A percentile compares a stretch with the other conserved stretches of the same genome.
Evolutionary conservation across 2,888 invertebrate genomes (phyloP).

Genomic region (Arrhopalites spinosus): DNA sequence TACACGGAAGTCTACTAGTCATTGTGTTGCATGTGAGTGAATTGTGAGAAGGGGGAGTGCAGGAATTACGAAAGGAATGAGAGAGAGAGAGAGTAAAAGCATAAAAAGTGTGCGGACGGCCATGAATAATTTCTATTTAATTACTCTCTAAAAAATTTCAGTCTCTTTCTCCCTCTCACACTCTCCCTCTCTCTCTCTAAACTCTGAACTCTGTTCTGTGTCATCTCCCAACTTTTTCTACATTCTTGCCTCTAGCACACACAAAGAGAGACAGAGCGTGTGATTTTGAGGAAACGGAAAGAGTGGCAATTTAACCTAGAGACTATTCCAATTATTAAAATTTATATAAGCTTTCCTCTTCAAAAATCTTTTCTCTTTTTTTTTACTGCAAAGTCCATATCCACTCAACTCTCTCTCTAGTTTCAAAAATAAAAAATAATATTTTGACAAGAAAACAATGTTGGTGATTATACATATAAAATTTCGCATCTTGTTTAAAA

Average conservation of each 20-base stretch:
- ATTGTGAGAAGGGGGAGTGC: background rate
- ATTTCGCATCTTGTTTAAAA: too few relatives aligned
- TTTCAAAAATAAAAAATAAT: too few relatives aligned
- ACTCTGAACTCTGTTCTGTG: background rate
- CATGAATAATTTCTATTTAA: constrained; percentile 10
- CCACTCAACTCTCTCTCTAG: too few relatives aligned
- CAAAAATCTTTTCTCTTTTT: too few relatives aligned
- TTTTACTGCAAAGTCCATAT: too few relatives aligned
- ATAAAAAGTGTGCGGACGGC: background rate
- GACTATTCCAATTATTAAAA: too few relatives aligned
- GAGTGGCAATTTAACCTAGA: background rate
- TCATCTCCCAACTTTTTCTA: too few relatives aligned
- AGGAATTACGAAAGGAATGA: background rate
- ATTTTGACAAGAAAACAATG: background rate
- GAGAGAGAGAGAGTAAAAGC: background rate
- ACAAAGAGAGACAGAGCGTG: background rate
- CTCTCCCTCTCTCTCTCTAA: too few relatives aligned
- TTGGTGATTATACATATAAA: background rate
- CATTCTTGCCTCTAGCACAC: background rate
- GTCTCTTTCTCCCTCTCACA: too few relatives aligned
- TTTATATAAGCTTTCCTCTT: too few relatives aligned
- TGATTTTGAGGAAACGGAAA: background rate
- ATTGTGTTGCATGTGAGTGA: too few relatives aligned
- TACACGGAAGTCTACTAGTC: too few relatives aligned
- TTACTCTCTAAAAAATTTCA: background rate